Percentiles rank a stretch among this genome's conserved stretches.
Evolutionary conservation across 2,888 invertebrate species (phyloP).

Genomic region (Diabrotica balteata): DNA sequence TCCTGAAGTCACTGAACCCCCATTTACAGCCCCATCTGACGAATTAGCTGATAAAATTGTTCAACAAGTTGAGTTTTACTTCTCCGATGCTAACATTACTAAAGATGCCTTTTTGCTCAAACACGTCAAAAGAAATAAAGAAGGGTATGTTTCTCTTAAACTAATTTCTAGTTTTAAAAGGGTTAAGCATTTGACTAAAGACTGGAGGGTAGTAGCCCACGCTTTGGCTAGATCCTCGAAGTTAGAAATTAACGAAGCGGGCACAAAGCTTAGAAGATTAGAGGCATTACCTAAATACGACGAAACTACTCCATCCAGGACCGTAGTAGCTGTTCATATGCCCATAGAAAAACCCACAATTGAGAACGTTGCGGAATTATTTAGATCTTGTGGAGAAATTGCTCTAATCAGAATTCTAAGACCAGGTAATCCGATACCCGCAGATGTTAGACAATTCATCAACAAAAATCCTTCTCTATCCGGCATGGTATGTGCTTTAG

Average conservation of each 20-base stretch:
- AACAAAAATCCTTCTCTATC: conserved; percentile 89
- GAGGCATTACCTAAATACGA: conserved; percentile 89
- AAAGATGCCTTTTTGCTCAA: conserved; percentile 95
- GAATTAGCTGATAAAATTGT: conserved; percentile 81
- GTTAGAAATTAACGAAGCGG: conserved; percentile 88
- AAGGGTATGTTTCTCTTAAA: conserved; percentile 94
- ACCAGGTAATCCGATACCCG: conserved; percentile 89
- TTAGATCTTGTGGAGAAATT: conserved; percentile 88
- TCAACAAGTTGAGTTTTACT: conserved; percentile 93
- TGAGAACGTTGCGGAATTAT: conserved; percentile 90
- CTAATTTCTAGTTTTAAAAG: conserved; percentile 94
- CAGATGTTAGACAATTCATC: conserved; percentile 89
- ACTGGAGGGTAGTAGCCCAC: conserved; percentile 91
- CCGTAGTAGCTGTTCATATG: conserved; percentile 86
- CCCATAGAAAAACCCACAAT: conserved; percentile 86
- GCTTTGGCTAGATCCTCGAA: conserved; percentile 80
- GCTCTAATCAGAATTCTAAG: conserved; percentile 85
- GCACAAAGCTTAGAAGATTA: conserved; percentile 86
- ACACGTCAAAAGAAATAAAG: conserved; percentile 93
- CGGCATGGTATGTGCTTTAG: conserved; percentile 85
- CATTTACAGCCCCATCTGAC: conserved; percentile 75
- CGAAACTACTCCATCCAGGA: conserved; percentile 91
- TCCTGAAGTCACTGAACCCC: conserved; percentile 65
- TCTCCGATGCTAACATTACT: conserved; percentile 92
- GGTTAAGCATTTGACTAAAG: conserved; percentile 91